Evolutionary conservation across 2,113 vertebrate genomes (phyloP).

Genomic region (Ivindomyrus marchei): DNA sequence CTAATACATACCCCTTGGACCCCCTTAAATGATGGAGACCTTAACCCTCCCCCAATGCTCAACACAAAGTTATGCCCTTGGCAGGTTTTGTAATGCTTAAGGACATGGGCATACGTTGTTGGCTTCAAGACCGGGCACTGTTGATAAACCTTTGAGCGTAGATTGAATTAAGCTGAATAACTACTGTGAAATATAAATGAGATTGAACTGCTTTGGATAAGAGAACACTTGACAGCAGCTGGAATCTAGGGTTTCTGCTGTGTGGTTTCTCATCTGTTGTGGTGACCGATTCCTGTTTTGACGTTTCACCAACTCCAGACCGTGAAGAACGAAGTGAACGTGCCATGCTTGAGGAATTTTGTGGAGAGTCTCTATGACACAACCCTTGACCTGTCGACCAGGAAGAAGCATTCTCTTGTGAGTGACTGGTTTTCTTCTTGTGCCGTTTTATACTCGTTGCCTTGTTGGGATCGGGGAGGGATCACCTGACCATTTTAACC

Average conservation of each 20-base stretch:
- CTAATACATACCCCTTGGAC: not conserved
- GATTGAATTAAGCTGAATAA: not conserved
- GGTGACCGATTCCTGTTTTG: not conserved
- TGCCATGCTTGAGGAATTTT: constrained; percentile 96
- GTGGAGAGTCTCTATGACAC: constrained; percentile 95
- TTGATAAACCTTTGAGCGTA: not conserved
- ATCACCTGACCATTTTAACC: not conserved
- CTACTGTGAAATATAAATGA: not conserved
- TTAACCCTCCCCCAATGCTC: not conserved
- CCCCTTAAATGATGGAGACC: not conserved
- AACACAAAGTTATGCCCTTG: not conserved
- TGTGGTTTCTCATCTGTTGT: not conserved
- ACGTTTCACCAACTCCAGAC: constrained; percentile 59
- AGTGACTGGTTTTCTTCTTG: constrained; percentile 42
- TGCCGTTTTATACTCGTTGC: not conserved
- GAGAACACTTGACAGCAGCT: not conserved
- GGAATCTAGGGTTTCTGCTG: not conserved
- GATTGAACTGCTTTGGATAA: not conserved
- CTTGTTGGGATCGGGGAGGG: not conserved
- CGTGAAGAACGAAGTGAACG: constrained; percentile 98
- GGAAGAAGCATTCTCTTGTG: constrained; percentile 98
- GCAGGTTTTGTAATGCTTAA: not conserved
- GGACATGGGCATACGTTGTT: not conserved
- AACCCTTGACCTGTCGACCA: constrained; percentile 90
- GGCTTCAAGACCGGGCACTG: not conserved